A percentile compares a stretch with the other conserved stretches of the same genome.
These are phyloP conservation scores for Allolobophora icterica DNA, from an alignment of 2,888 invertebrate genomes.

Conservation along the genomic window DNA sequence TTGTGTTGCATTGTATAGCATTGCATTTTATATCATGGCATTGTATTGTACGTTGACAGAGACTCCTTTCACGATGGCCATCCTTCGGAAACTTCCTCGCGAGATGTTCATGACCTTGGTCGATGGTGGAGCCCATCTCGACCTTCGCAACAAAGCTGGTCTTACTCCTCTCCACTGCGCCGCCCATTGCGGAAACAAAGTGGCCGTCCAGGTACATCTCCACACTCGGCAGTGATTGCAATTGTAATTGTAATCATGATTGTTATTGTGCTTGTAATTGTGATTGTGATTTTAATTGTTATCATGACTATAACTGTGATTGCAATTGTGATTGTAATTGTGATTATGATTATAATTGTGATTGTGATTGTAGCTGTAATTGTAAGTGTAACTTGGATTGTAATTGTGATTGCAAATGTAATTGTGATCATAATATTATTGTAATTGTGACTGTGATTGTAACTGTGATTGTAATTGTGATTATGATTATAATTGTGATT, in stretches of 20 bases:
- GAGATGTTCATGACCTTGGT: conserved; percentile 87
- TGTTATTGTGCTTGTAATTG: no score
- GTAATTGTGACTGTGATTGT: no score
- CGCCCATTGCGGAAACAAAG: conserved; percentile 68
- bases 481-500: no score
- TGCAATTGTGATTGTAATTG: no score
- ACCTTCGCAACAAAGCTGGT: conserved; percentile 88
- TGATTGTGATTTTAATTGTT: no score
- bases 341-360: no score
- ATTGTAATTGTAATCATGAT: neutral
- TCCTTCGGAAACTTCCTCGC: conserved; percentile 84
- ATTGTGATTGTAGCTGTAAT: no score
- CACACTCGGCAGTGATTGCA: neutral
- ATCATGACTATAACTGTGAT: no score
- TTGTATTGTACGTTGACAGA: conserved; percentile 71
- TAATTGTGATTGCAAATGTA: no score
- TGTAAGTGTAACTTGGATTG: no score
- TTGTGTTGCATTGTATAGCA: neutral
- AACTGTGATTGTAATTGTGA: no score
- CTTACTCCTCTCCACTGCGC: conserved; percentile 94
- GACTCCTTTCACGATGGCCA: conserved; percentile 92
- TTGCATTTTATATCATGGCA: neutral
- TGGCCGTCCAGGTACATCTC: conserved; percentile 60
- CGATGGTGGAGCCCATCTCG: conserved; percentile 93
- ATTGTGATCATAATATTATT: no score